phyloP scores from a whole-genome alignment of 2,888 invertebrate genomes.

The Polydrusus cervinus region DNA sequence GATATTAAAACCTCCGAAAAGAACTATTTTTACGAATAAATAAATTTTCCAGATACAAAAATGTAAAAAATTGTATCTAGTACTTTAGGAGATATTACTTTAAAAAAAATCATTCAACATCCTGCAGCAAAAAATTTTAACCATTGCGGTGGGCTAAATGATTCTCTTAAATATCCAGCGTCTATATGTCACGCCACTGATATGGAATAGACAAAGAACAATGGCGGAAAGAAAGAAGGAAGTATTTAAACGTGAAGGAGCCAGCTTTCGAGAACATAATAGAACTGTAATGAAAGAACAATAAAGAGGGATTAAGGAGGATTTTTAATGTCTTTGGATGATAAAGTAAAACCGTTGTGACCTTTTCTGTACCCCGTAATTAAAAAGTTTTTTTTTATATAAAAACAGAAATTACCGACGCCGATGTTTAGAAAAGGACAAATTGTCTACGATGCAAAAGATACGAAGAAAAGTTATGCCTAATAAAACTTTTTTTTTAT shows the following conservation, averaged over 20 bases:
- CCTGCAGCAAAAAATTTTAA: too few relatives aligned
- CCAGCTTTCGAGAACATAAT: constrained; percentile 32
- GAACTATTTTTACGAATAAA: too few relatives aligned
- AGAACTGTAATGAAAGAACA: constrained; percentile 52
- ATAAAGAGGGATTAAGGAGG: constrained; percentile 44
- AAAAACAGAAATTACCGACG: constrained; percentile 20
- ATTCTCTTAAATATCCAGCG: too few relatives aligned
- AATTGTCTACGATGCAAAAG: too few relatives aligned
- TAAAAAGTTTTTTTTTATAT: constrained; percentile 26
- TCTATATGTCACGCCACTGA: neutral
- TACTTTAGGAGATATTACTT: too few relatives aligned
- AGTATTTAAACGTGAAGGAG: constrained; percentile 23
- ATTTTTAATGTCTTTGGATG: constrained; percentile 44
- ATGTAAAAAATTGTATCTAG: too few relatives aligned
- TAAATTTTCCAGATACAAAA: too few relatives aligned
- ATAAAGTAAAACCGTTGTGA: constrained; percentile 41
- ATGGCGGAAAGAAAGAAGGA: constrained; percentile 1
- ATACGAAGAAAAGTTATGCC: too few relatives aligned
- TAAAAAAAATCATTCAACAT: too few relatives aligned
- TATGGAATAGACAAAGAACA: constrained; percentile 8
- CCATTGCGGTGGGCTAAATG: too few relatives aligned
- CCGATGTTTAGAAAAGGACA: neutral
- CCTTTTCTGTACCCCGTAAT: constrained; percentile 33
- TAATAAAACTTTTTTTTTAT: too few relatives aligned
- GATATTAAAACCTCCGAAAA: too few relatives aligned